Conservation (phyloP, 37 sponge, comb jelly and placozoan genomes). For the Aplysina aerophoba region DNA sequence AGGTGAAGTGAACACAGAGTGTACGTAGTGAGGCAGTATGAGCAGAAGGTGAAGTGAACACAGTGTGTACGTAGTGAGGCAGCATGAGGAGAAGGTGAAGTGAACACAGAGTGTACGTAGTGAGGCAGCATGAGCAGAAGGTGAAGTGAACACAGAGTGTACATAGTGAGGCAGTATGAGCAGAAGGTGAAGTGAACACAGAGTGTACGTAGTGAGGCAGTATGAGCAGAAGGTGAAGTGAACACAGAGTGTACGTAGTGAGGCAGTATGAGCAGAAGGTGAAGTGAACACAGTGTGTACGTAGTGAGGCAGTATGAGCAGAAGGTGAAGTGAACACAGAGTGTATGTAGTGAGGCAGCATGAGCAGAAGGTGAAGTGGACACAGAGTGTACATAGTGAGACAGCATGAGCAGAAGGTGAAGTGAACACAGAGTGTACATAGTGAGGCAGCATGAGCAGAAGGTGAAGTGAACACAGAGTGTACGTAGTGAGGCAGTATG, state of each 20-base stretch:
- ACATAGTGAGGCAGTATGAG: no score
- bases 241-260: no score
- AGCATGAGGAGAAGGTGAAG: constrained; percentile 48
- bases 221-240: constrained; percentile 38
- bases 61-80: no score
- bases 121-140: constrained; percentile 54
- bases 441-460: constrained; percentile 56
- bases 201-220: no score
- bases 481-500: no score
- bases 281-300: no score
- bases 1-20: constrained; percentile 26
- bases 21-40: no score
- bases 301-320: constrained; percentile 57
- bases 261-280: constrained; percentile 56
- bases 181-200: constrained; percentile 25
- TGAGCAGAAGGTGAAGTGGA: constrained; percentile 27
- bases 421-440: no score
- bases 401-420: constrained; percentile 52
- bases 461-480: constrained; percentile 26
- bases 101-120: no score
- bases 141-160: no score
- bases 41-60: constrained; percentile 32
- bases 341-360: no score
- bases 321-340: constrained; percentile 29
- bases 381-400: no score